Evolutionary conservation across 2,113 vertebrate genomes (phyloP).

Genomic region (Lynx canadensis): DNA sequence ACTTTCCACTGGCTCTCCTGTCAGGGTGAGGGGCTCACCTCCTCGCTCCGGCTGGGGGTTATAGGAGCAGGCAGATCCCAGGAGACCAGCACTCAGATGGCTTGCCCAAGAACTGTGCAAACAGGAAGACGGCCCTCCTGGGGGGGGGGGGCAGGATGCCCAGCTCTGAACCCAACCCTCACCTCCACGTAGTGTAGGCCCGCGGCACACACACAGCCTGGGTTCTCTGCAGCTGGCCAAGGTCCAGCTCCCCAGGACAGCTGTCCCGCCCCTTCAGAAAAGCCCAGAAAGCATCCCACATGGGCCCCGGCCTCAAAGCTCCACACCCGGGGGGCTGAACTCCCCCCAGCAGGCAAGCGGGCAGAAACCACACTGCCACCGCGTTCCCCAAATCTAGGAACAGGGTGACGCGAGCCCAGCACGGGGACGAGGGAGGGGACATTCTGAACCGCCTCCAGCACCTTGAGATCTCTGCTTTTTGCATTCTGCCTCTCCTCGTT

Average conservation of each 20-base stretch:
- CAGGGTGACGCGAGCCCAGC: slow-evolving; percentile 82
- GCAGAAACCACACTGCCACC: slow-evolving; percentile 89
- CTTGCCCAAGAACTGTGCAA: not conserved
- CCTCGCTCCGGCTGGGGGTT: not conserved
- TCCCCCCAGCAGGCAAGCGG: slow-evolving; percentile 84
- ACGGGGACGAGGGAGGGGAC: slow-evolving; percentile 82
- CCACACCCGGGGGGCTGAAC: slow-evolving; percentile 43
- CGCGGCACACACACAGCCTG: slow-evolving; percentile 85
- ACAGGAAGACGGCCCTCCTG: not conserved
- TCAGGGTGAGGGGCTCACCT: not conserved
- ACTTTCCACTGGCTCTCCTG: not conserved
- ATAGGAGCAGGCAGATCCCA: not conserved
- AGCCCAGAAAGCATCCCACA: slow-evolving; percentile 83
- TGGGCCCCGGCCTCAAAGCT: slow-evolving; percentile 83
- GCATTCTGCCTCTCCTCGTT: slow-evolving; percentile 81
- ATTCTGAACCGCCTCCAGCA: slow-evolving; percentile 81
- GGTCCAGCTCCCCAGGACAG: slow-evolving; percentile 83
- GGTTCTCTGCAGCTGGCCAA: slow-evolving; percentile 85
- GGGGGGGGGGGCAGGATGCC: not conserved
- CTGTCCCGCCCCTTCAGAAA: slow-evolving; percentile 81
- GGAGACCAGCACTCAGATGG: not conserved
- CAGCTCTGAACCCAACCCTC: slow-evolving; percentile 77
- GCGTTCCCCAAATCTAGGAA: slow-evolving; percentile 89
- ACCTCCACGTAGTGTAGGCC: slow-evolving; percentile 86
- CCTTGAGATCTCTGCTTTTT: slow-evolving; percentile 81